These are phyloP conservation scores for Apogon talboti DNA, from an alignment of 2,797 vertebrate species.

Conservation along the genomic window DNA sequence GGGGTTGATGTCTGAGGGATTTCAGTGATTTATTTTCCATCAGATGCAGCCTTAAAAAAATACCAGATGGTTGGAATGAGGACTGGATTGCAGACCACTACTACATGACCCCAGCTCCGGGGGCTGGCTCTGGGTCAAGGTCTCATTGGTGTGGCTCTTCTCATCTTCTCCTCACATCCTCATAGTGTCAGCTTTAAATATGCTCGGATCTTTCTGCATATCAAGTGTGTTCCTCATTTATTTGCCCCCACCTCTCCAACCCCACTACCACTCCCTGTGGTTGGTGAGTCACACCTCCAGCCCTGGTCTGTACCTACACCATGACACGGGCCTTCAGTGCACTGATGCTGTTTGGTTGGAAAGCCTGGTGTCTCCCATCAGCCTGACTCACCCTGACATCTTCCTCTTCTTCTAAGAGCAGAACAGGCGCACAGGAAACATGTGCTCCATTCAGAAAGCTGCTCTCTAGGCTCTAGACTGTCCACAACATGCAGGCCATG, in stretches of 20 bases:
- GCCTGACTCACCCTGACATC: constrained; percentile 61
- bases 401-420: constrained; percentile 24
- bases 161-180: constrained; percentile 34
- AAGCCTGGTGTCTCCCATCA: constrained; percentile 54
- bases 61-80: constrained; percentile 43
- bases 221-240: constrained; percentile 16
- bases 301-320: constrained; percentile 35
- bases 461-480: constrained; percentile 23
- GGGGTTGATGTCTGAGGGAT: constrained; percentile 18
- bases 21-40: constrained; percentile 61
- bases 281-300: constrained; percentile 61
- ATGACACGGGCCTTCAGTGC: constrained; percentile 34
- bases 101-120: constrained; percentile 33
- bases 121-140: constrained; percentile 25
- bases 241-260: background rate
- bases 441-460: constrained; percentile 67
- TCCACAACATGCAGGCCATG: constrained; percentile 48
- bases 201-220: constrained; percentile 18
- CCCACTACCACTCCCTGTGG: background rate
- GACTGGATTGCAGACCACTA: constrained; percentile 27
- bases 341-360: constrained; percentile 52
- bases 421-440: constrained; percentile 54
- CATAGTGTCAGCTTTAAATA: constrained; percentile 23
- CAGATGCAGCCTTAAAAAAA: constrained; percentile 35
- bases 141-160: background rate